Evolutionary conservation across 37 sponge, comb jelly and placozoan species (phyloP).

Genomic region (Agelas oroides): DNA sequence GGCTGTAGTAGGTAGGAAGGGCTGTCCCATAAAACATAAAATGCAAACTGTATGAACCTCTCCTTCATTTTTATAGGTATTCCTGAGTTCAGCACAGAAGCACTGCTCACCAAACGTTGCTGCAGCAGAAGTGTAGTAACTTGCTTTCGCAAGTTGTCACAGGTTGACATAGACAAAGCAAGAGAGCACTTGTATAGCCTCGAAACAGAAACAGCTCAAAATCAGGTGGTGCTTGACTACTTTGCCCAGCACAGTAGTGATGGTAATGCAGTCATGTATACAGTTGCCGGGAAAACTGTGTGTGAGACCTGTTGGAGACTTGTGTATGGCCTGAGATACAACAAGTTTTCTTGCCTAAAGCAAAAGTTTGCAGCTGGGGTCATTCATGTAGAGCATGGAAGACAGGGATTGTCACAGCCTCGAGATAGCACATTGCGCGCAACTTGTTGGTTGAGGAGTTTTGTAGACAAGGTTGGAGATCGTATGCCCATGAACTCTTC

Average conservation of each 20-base stretch:
- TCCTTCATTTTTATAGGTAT: neutral
- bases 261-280: neutral
- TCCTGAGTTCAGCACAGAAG: neutral
- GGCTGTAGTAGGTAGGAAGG: too few species aligned
- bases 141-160: neutral
- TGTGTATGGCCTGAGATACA: conserved; percentile 1
- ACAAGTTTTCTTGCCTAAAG: neutral
- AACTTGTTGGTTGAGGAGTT: neutral
- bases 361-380: neutral
- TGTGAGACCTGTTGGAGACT: conserved; percentile 4
- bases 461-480: neutral
- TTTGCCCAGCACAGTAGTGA: neutral
- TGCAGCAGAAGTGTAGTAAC: conserved; percentile 2
- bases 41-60: too few species aligned
- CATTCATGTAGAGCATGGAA: neutral
- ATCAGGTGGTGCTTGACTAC: neutral
- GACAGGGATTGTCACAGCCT: neutral
- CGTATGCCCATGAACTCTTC: neutral
- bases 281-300: neutral
- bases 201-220: neutral
- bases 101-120: neutral
- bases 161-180: neutral
- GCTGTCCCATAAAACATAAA: too few species aligned
- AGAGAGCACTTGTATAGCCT: neutral
- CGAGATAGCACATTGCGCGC: neutral